These are phyloP conservation scores for Drosophila triauraria DNA, from an alignment of 1,140 invertebrate genomes.

Conservation along the genomic window DNA sequence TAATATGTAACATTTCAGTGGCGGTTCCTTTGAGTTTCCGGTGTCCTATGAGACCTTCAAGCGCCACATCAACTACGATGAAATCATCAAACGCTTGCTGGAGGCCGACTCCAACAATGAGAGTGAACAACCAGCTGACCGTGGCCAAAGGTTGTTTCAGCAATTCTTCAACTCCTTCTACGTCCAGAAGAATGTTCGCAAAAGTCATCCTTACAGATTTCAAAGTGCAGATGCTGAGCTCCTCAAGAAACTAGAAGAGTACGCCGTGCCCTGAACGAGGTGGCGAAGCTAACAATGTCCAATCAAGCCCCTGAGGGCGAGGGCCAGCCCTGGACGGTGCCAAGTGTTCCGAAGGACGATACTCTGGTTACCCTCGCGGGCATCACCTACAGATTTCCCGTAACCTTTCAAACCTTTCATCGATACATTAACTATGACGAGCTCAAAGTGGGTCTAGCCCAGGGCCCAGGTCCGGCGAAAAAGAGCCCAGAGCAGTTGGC, in stretches of 20 bases:
- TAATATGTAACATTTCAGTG: neutral
- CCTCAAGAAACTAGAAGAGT: constrained; percentile 5
- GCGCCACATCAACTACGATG: constrained; percentile 8
- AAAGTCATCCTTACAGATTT: neutral
- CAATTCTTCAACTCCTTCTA: constrained; percentile 14
- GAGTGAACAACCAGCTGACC: neutral
- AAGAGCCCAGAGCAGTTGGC: neutral
- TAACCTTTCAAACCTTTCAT: constrained; percentile 26
- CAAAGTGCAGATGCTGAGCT: neutral
- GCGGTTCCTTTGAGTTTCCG: constrained; percentile 1
- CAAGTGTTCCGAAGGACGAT: constrained; percentile 2
- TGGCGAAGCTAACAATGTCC: neutral
- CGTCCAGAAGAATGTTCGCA: neutral
- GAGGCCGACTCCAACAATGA: neutral
- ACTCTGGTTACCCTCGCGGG: constrained; percentile 13
- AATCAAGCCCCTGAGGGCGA: neutral
- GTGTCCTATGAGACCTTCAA: constrained; percentile 8
- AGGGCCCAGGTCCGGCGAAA: neutral
- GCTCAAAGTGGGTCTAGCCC: constrained; percentile 8
- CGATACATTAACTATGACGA: constrained; percentile 39
- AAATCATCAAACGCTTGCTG: neutral
- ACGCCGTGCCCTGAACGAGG: constrained; percentile 13
- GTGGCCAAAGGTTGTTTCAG: neutral
- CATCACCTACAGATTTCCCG: constrained; percentile 33
- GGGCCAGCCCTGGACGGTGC: neutral